Conservation (phyloP, 1,140 invertebrate genomes). For the Melanaphis sacchari region DNA sequence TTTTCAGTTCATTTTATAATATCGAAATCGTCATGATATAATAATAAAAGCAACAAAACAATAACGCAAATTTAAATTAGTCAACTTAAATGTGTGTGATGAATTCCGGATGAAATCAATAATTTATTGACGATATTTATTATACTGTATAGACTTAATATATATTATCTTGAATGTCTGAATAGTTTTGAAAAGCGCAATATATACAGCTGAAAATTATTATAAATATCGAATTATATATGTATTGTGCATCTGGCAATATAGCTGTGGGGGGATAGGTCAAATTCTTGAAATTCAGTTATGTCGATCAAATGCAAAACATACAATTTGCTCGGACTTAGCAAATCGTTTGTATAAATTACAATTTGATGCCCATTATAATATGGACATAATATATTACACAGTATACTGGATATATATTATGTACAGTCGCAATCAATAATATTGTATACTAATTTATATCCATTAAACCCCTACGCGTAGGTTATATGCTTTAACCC, state of each 20-base stretch:
- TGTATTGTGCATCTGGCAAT: background rate
- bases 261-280: background rate
- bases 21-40: background rate
- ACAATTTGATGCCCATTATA: background rate
- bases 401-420: background rate
- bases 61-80: background rate
- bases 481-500: background rate
- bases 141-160: background rate
- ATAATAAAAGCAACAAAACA: background rate
- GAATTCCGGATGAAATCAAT: background rate
- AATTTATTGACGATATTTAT: background rate
- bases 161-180: background rate
- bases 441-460: background rate
- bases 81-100: background rate
- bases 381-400: background rate
- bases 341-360: conserved; percentile 14
- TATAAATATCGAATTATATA: background rate
- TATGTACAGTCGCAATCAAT: background rate
- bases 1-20: background rate
- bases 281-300: conserved; percentile 10
- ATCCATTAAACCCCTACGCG: background rate
- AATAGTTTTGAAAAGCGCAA: background rate
- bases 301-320: background rate
- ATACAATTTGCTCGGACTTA: background rate
- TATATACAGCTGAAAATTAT: background rate